Evolutionary conservation across 2,888 invertebrate genomes (phyloP).

Genomic region (Ormyrus thymus): DNA sequence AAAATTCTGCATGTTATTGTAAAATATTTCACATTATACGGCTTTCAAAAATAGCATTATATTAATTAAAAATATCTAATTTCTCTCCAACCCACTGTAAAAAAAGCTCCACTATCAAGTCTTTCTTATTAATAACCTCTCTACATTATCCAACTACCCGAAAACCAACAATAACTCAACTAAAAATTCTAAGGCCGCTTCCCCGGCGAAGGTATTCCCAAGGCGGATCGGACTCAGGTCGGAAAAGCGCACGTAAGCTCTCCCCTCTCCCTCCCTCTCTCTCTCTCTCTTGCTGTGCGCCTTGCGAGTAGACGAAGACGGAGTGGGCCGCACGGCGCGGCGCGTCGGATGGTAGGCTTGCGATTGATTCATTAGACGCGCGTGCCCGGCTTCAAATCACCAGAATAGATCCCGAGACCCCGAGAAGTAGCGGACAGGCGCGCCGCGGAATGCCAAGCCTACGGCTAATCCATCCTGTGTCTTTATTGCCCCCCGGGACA

Average conservation of each 20-base stretch:
- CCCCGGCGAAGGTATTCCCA: no score
- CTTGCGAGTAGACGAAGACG: conserved; percentile 51
- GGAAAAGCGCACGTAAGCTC: neutral
- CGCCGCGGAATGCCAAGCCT: conserved; percentile 70
- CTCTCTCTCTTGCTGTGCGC: neutral
- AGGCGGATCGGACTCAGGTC: no score
- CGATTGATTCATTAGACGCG: conserved; percentile 75
- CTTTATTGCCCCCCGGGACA: conserved; percentile 52
- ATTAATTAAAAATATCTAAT: no score
- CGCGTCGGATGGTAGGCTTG: conserved; percentile 58
- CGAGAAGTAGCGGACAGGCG: conserved; percentile 6
- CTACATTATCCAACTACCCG: no score
- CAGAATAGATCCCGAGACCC: conserved; percentile 71
- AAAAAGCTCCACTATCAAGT: no score
- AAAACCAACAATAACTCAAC: neutral
- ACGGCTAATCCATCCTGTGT: conserved; percentile 69
- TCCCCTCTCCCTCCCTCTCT: neutral
- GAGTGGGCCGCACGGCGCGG: conserved; percentile 41
- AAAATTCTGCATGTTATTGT: no score
- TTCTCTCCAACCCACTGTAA: no score
- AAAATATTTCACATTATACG: no score
- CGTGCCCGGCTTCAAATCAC: conserved; percentile 75
- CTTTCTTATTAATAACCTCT: no score
- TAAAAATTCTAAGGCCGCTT: neutral
- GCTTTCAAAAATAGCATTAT: no score